Evolutionary conservation across 2,113 vertebrate species (phyloP).

Genomic region (Rhadina sibilatrix): DNA sequence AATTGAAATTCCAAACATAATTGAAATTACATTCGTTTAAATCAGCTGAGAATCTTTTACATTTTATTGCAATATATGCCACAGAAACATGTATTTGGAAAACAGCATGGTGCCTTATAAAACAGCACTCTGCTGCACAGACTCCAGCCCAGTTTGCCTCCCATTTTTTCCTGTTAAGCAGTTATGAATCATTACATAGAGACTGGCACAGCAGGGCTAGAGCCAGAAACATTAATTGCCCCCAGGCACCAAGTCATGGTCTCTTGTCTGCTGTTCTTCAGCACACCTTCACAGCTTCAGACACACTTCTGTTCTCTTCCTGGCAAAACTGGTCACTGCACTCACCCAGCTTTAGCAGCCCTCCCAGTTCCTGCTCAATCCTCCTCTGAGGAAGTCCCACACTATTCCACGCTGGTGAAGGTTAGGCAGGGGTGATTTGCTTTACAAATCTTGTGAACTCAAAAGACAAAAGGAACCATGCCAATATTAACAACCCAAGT

Average conservation of each 20-base stretch:
- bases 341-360: not conserved
- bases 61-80: not conserved
- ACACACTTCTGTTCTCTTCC: not conserved
- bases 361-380: not conserved
- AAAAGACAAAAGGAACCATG: not conserved
- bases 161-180: not conserved
- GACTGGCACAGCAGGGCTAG: not conserved
- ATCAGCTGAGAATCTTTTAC: not conserved
- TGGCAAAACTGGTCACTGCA: not conserved
- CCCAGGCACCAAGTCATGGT: not conserved
- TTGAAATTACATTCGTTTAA: not conserved
- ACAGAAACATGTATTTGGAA: not conserved
- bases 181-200: not conserved
- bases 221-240: not conserved
- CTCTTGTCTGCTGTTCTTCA: not conserved
- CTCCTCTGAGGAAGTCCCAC: not conserved
- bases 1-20: not conserved
- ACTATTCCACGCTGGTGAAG: accelerated
- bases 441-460: not conserved
- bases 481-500: not conserved
- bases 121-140: not conserved
- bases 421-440: not conserved
- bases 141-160: not conserved
- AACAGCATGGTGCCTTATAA: not conserved
- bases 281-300: not conserved